These are phyloP conservation scores for Oxyscelio sp. DNA, from an alignment of 2,888 invertebrate genomes.

Conservation along the genomic window DNA sequence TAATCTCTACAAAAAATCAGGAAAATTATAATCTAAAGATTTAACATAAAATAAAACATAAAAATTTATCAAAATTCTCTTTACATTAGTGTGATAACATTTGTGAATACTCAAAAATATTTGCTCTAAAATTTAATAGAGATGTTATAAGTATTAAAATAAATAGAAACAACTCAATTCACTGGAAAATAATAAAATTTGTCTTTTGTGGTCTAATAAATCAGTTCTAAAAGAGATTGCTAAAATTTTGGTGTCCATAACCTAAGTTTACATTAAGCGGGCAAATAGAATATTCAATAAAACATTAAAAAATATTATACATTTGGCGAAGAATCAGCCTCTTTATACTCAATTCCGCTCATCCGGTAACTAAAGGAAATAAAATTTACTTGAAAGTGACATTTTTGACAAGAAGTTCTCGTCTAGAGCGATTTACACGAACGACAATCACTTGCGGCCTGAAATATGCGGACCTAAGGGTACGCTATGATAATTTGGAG, in stretches of 20 bases:
- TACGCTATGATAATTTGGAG: conserved; percentile 59
- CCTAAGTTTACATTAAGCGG: conserved; percentile 58
- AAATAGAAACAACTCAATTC: not conserved
- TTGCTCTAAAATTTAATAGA: not conserved
- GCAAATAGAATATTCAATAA: conserved; percentile 1
- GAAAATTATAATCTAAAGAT: no score
- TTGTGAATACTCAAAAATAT: not conserved
- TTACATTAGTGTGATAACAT: not conserved
- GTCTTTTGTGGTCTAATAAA: not conserved
- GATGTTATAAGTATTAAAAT: not conserved
- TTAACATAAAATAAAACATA: no score
- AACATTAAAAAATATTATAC: not conserved
- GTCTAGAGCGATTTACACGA: conserved; percentile 54
- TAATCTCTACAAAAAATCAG: not conserved
- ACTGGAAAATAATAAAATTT: not conserved
- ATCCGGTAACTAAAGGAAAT: not conserved
- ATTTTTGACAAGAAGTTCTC: conserved; percentile 64
- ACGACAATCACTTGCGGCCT: conserved; percentile 76
- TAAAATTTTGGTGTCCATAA: conserved; percentile 49
- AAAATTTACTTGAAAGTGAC: conserved; percentile 6
- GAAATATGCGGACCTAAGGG: conserved; percentile 52
- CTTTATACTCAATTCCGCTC: not conserved
- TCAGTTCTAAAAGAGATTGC: not conserved
- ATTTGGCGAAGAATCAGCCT: not conserved
- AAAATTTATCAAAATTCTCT: conserved; percentile 4